Evolutionary conservation across 2,797 vertebrate genomes (phyloP), one percentile per base, ranked within the genome.

Genomic region (Natrix natrix): DNA sequence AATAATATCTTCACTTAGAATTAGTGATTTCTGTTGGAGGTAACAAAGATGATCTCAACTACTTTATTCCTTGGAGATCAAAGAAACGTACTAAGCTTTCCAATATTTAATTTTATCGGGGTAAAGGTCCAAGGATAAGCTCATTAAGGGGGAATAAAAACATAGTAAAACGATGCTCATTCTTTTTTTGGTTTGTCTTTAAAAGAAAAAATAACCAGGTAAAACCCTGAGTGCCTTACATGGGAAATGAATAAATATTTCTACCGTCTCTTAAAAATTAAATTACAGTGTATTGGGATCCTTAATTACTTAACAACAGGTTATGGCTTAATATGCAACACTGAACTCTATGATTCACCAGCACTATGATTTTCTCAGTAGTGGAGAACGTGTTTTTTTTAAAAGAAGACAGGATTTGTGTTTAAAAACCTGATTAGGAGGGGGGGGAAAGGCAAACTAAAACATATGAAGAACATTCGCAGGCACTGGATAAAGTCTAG

Each of bases 311-410:
- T 96, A 92, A 93, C 94, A 91, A 0, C 91, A 93, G 66, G 90
- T 95, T 96, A 66, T 88, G 94, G 48, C 86, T 93, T 93, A 95
- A 91, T 94, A 94, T 92, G 92, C 93, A 92, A 93, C 91, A 88
- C 3, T 93, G 91, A 94, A 86, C 86, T 93, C 89, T 14, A 10
- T 94, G 94, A 95, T 93, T 96, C 94, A 95, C 48, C 37, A 89
- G 90, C 28, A 92, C 95, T 95, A 89, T 86, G 92, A 93, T 94
- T 93, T 92, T 93, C 92, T 93, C 92, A 92, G 54, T 83, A 94
- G 88, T 60, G 93, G 48, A 90, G 83, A 48, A 54, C 83, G 89
- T 11, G 0, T n/a, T 63, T 61, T 61, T 32, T 63, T 63, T 1
- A 8, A 54, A 92, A 32, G 16, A 32, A 95, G 92, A 90, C 61